Evolutionary conservation across 2,113 vertebrate species (phyloP).

Genomic region (Microtus montanus): DNA sequence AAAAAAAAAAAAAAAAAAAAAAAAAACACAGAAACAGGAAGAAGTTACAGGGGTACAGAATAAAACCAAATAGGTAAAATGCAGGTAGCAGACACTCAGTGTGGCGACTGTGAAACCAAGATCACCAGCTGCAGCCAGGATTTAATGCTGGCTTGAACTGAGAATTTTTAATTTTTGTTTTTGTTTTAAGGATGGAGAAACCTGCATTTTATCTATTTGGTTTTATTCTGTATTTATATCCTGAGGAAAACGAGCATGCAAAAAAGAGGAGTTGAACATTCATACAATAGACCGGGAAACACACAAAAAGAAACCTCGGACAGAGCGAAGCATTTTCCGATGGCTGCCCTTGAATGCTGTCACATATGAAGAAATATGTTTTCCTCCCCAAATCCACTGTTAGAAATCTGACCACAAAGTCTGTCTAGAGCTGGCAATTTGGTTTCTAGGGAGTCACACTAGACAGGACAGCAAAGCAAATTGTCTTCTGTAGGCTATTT

Average conservation of each 20-base stretch:
- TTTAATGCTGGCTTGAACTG: neutral
- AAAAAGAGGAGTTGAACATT: neutral
- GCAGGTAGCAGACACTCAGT: neutral
- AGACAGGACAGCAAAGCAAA: neutral
- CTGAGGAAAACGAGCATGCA: neutral
- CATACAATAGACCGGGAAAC: neutral
- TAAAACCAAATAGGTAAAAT: neutral
- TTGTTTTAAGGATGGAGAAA: slow-evolving; percentile 4
- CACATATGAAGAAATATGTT: neutral
- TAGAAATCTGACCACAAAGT: neutral
- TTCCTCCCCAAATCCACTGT: neutral
- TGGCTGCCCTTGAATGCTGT: neutral
- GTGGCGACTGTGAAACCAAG: neutral
- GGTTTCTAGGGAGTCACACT: slow-evolving; percentile 26
- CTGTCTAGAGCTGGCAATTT: neutral
- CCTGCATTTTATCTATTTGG: neutral
- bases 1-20: too few species aligned
- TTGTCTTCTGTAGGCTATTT: neutral
- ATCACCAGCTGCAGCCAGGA: neutral
- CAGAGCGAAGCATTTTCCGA: neutral
- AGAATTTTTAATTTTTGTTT: neutral
- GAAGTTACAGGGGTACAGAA: neutral
- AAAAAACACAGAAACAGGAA: neutral
- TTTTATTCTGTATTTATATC: neutral
- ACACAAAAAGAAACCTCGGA: neutral